phyloP scores from a whole-genome alignment of 2,113 vertebrate genomes.

The Psilopsiagon aurifrons region DNA sequence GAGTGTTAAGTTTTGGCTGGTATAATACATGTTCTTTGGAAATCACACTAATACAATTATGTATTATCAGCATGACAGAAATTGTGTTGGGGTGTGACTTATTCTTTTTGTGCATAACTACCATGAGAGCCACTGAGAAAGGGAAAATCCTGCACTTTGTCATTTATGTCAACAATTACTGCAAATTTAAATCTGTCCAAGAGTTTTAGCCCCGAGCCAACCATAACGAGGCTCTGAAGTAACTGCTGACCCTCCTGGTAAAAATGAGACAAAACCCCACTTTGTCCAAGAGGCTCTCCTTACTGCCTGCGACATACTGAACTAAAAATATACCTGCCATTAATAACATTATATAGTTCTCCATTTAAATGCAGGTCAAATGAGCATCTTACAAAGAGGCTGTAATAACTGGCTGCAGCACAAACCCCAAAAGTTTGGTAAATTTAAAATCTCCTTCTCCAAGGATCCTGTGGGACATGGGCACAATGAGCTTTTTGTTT shows the following conservation, averaged over 20 bases:
- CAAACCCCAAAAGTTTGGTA: slow-evolving; percentile 73
- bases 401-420: slow-evolving; percentile 48
- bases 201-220: slow-evolving; percentile 11
- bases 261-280: neutral
- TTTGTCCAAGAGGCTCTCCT: neutral
- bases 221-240: neutral
- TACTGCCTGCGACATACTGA: neutral
- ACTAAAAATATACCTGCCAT: slow-evolving; percentile 49
- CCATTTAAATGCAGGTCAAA: slow-evolving; percentile 54
- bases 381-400: slow-evolving; percentile 49
- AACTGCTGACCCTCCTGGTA: slow-evolving; percentile 7
- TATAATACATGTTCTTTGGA: neutral
- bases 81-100: neutral
- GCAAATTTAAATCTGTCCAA: neutral
- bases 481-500: slow-evolving; percentile 74
- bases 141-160: neutral
- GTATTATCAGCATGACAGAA: neutral
- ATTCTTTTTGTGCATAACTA: neutral
- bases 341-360: slow-evolving; percentile 50
- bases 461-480: slow-evolving; percentile 5
- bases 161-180: neutral
- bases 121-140: neutral
- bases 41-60: neutral
- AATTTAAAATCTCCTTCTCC: slow-evolving; percentile 57
- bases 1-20: neutral